phyloP scores from a whole-genome alignment of 2,797 vertebrate species.

The Sebastes ruberrimus region DNA sequence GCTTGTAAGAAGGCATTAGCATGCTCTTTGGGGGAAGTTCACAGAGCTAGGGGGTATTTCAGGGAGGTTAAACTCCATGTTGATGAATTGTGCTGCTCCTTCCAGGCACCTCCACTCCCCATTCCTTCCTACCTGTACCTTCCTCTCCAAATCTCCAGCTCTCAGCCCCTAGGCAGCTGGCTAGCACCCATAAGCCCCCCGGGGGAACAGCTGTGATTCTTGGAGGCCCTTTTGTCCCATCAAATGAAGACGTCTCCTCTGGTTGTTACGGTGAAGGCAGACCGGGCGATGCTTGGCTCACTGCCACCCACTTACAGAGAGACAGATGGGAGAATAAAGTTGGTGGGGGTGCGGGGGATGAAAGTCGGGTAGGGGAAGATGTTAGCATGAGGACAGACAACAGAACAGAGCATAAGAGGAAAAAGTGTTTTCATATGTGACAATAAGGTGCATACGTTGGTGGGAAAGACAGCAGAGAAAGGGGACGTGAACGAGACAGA shows the following conservation, averaged over 20 bases:
- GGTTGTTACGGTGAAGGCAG: constrained; percentile 57
- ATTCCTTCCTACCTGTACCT: constrained; percentile 11
- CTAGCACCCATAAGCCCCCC: constrained; percentile 13
- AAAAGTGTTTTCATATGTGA: constrained; percentile 1
- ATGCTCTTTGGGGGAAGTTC: background rate
- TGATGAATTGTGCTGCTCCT: background rate
- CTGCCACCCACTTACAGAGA: constrained; percentile 45
- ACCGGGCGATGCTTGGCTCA: constrained; percentile 27
- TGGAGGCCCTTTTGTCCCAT: constrained; percentile 47
- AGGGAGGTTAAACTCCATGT: constrained; percentile 17
- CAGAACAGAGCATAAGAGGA: background rate
- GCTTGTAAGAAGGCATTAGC: background rate
- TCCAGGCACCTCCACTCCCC: background rate
- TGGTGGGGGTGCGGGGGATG: background rate
- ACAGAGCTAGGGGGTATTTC: constrained; percentile 7
- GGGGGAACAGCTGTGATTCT: constrained; percentile 34
- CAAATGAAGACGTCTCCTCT: constrained; percentile 62
- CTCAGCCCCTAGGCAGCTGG: constrained; percentile 4
- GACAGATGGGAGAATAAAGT: constrained; percentile 51
- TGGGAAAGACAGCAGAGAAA: constrained; percentile 20
- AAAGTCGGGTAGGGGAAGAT: constrained; percentile 6
- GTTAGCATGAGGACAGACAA: background rate
- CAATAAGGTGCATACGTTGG: background rate
- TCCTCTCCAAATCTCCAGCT: background rate
- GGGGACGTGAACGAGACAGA: constrained; percentile 17